Base-by-base conservation (phyloP, 1,140 invertebrate genomes). In the Ceratina calcarata region DNA sequence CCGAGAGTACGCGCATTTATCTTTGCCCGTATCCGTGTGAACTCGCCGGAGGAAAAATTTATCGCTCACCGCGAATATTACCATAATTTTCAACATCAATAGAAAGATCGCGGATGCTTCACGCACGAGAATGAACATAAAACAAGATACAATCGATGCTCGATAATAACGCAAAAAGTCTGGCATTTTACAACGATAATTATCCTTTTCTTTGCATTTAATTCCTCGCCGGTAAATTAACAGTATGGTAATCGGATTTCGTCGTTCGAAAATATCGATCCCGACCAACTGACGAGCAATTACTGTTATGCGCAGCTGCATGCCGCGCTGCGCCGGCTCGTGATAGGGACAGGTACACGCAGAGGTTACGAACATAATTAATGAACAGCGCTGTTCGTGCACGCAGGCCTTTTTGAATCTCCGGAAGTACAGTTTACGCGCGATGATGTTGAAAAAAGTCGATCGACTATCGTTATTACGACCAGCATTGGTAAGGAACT, bases 341-440 rank as follows among this genome's bases (percentile, higher is more conserved):
- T 71, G 76, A 78, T 55, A 72, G 20, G 32, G 76, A 65, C 60
- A 65, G 60, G 69, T 72, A 65, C 76, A 65, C 60, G 76, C 49
- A 55, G 60, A 12, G 67, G 45, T 49, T 24, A 70, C 60, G 51
- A 78, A 65, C 60, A 65, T 78, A 78, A 78, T 78, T 78, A 78
- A 78, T 72, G 76, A 78, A 78, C 76, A 58, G 32, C 60, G 45
- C 0, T 55, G 51, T 18, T 45, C 76, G 68, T 65, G 51, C 69
- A 55, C 68, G 60, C 22, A 37, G 18, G 6, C 15, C 8, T 16
- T 24, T n/a, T 60, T 15, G 37, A 45, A 72, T 65, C 58, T 16
- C 60, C 45, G 22, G 58, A 37, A 78, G 37, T 8, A 78, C 58
- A 12, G 69, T 45, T 62, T n/a, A 58, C 73, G 53, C 7, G 55